Percentiles rank a stretch among this genome's conserved stretches.
Evolutionary conservation across 2,113 vertebrate genomes (phyloP).

Genomic region (Percopsis transmontana): DNA sequence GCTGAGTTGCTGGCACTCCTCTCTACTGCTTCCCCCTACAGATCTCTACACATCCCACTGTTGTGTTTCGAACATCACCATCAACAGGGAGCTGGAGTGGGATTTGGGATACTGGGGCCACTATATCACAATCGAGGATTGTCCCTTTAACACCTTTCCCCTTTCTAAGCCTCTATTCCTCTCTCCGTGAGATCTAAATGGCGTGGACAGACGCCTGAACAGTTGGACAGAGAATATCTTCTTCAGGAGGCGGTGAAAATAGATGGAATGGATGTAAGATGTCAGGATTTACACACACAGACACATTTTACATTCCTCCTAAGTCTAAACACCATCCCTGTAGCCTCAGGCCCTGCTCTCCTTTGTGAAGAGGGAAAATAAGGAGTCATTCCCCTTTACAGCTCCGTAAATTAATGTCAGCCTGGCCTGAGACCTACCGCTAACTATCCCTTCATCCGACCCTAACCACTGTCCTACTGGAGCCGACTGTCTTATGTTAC

Average conservation of each 20-base stretch:
- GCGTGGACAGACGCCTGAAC: constrained; percentile 43
- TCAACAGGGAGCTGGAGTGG: too few species aligned
- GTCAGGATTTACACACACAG: constrained; percentile 9
- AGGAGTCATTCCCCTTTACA: constrained; percentile 17
- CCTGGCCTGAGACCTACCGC: too few species aligned
- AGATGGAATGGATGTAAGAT: constrained; percentile 33
- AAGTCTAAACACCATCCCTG: not conserved
- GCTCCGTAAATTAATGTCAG: not conserved
- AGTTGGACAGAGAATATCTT: constrained; percentile 27
- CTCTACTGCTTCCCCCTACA: too few species aligned
- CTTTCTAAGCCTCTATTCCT: constrained; percentile 5
- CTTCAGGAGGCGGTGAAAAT: constrained; percentile 22
- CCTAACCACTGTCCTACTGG: not conserved
- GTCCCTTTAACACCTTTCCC: constrained; percentile 14
- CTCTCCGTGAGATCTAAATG: constrained; percentile 11
- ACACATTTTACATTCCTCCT: constrained; percentile 26
- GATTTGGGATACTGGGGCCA: too few species aligned
- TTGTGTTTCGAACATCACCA: too few species aligned
- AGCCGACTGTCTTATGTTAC: not conserved
- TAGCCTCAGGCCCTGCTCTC: not conserved
- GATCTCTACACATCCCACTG: too few species aligned
- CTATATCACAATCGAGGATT: too few species aligned
- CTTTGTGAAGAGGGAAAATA: constrained; percentile 4
- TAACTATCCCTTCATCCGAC: constrained; percentile 9
- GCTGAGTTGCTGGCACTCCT: too few species aligned